Evolutionary conservation across 2,888 invertebrate genomes (phyloP).

Genomic region (Dynastes tityus): DNA sequence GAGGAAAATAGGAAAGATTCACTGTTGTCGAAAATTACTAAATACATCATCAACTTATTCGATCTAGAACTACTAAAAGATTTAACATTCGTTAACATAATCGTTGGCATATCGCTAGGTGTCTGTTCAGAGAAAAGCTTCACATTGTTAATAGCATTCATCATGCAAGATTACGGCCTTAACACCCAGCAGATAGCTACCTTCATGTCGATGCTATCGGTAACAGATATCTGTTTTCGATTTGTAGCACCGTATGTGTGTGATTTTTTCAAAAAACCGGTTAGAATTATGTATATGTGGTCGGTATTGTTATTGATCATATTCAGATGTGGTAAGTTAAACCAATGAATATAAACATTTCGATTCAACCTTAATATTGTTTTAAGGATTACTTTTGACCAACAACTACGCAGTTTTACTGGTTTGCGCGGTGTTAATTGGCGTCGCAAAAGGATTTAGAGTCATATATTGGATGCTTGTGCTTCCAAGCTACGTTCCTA

Average conservation of each 20-base stretch:
- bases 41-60: constrained; percentile 72
- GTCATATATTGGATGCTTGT: constrained; percentile 78
- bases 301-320: constrained; percentile 74
- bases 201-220: constrained; percentile 74
- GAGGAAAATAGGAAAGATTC: background rate
- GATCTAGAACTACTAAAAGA: constrained; percentile 76
- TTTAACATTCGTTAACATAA: constrained; percentile 76
- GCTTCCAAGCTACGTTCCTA: constrained; percentile 77
- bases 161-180: constrained; percentile 75
- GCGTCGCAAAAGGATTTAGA: constrained; percentile 77
- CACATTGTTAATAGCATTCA: constrained; percentile 76
- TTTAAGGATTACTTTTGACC: constrained; percentile 54
- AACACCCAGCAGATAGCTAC: constrained; percentile 73
- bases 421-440: constrained; percentile 73
- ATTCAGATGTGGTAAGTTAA: constrained; percentile 74
- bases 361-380: constrained; percentile 52
- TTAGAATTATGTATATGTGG: constrained; percentile 76
- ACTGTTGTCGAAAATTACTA: background rate
- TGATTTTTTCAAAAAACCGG: constrained; percentile 74
- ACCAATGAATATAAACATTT: constrained; percentile 1
- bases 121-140: constrained; percentile 79
- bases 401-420: constrained; percentile 63
- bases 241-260: constrained; percentile 76
- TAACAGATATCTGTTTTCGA: constrained; percentile 72
- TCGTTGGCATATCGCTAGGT: constrained; percentile 77